Percentiles rank a stretch among this genome's conserved stretches.
Conservation (phyloP, 92 coral and sea anemone species). For the Epizoanthus ramosus region DNA sequence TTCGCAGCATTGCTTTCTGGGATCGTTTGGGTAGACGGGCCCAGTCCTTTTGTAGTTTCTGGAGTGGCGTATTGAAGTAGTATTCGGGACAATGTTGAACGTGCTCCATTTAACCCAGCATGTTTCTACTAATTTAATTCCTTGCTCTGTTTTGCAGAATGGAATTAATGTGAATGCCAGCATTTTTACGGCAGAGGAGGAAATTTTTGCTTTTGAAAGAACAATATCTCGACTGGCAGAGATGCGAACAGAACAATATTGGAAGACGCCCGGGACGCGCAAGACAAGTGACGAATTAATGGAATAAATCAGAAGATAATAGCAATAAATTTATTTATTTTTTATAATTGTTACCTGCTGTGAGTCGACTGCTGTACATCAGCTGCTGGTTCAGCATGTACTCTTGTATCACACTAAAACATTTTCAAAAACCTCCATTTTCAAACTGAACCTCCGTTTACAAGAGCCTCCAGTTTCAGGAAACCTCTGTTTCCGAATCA, state of each 20-base stretch:
- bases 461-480: too few species aligned
- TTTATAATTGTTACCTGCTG: neutral
- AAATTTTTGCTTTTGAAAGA: conserved; percentile 93
- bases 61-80: too few species aligned
- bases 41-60: too few species aligned
- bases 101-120: too few species aligned
- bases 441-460: too few species aligned
- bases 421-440: too few species aligned
- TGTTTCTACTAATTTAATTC: neutral
- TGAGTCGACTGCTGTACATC: neutral
- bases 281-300: conserved; percentile 55
- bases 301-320: neutral
- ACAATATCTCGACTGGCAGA: conserved; percentile 92
- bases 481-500: too few species aligned
- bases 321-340: neutral
- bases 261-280: conserved; percentile 79
- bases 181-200: conserved; percentile 98
- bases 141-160: conserved; percentile 56
- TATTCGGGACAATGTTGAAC: too few species aligned
- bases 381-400: conserved; percentile 42
- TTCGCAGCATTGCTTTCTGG: too few species aligned
- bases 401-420: neutral
- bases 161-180: conserved; percentile 77
- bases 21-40: too few species aligned
- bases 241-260: conserved; percentile 96